Evolutionary conservation across 2,113 vertebrate genomes (phyloP).

Genomic region (Callopanchax toddi): DNA sequence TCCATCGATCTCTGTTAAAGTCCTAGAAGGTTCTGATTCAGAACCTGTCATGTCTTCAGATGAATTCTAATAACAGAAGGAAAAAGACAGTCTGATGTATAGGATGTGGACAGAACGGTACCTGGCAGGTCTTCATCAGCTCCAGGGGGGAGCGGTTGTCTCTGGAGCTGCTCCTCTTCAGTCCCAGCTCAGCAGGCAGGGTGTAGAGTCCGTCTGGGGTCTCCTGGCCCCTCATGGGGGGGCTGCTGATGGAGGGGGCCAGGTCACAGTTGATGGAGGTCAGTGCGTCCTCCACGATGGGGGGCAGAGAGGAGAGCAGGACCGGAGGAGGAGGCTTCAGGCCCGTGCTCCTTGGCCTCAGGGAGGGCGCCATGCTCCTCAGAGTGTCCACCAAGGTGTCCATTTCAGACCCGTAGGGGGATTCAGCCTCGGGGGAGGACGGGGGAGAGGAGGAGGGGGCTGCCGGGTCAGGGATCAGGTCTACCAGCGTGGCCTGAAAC

Average conservation of each 20-base stretch:
- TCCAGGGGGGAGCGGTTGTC: constrained; percentile 71
- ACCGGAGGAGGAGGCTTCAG: constrained; percentile 53
- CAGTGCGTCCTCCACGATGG: constrained; percentile 86
- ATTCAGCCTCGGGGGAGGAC: constrained; percentile 68
- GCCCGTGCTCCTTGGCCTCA: constrained; percentile 65
- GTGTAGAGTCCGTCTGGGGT: constrained; percentile 27
- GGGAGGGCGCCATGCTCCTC: constrained; percentile 86
- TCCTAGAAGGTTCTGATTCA: not conserved
- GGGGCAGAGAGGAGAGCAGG: constrained; percentile 68
- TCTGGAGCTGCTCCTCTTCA: constrained; percentile 52
- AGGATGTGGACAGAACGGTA: not conserved
- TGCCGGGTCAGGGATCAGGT: constrained; percentile 67
- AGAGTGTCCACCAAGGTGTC: constrained; percentile 88
- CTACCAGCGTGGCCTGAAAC: constrained; percentile 74
- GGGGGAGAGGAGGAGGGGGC: constrained; percentile 35
- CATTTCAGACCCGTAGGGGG: constrained; percentile 80
- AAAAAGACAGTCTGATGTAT: too few relatives aligned
- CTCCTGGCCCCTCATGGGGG: not conserved
- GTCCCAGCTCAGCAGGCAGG: constrained; percentile 68
- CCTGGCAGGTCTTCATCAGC: constrained; percentile 72
- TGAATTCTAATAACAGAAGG: too few relatives aligned
- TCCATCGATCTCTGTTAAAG: too few relatives aligned
- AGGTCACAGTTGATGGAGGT: not conserved
- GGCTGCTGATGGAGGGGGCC: not conserved
- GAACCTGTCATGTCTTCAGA: too few relatives aligned